Evolutionary conservation across 2,797 vertebrate species (phyloP), one percentile per base, ranked within the genome.

Genomic region (Glyptemys insculpta): DNA sequence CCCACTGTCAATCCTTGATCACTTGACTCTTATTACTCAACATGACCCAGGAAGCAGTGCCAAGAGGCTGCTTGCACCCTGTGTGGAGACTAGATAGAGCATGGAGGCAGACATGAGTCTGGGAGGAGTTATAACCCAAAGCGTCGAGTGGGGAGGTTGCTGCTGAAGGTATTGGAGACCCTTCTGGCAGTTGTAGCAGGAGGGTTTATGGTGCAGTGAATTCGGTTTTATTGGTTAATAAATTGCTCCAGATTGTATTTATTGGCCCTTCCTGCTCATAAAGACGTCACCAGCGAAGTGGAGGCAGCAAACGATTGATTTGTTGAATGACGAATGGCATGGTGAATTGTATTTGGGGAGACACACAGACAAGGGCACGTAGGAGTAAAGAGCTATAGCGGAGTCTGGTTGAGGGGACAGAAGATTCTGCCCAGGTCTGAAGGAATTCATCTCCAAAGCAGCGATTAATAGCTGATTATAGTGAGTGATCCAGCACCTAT

Each of bases 61-160:
- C 25, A 47, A 15, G 25, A 14, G 41, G 12, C 41, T 47, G 72
- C 72, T 47, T 16, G 29, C 25, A 25, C 6, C 23, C 23, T 14
- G 6, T 41, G 72, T 27, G 7, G 23, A 25, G 11, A 27, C 23
- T 47, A 25, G 1, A 23, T 72, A 47, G 54, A 82, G 83, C 41
- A 5, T 5, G 12, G 21, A 76, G 10, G 34, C 19, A 53, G 5
- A 14, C 2, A 25, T 15, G 34, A 18, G 23, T 2, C 5, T 0
- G 14, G 3, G 4, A 5, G 62, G 34, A 16, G 4, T 41, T 21
- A 2, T 7, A 11, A 44, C 27, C 50, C 12, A n/a, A 29, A 2
- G 34, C 9, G 0, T 16, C 83, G 4, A 12, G 62, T 50, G 82
- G 49, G 37, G 12, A 27, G 41, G 53, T 11, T n/a, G 23, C 78